These are phyloP conservation scores for Aurelia aurita complex sp. Pacific DNA, from an alignment of 30 jellyfish, hydroid and myxozoan species.

Conservation along the genomic window DNA sequence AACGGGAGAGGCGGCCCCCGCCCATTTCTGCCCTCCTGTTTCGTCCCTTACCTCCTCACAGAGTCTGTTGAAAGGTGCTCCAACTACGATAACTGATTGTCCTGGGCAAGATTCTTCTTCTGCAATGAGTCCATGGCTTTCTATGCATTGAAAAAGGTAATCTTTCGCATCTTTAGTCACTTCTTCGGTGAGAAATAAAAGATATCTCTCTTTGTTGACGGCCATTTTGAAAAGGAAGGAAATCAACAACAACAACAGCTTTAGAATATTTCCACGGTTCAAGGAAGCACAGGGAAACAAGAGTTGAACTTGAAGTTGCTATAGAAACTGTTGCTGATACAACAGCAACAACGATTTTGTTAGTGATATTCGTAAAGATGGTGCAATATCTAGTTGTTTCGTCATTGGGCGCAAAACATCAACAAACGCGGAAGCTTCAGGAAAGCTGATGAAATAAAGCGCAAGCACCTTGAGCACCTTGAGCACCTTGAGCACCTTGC, in stretches of 20 bases:
- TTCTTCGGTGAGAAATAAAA: conserved; percentile 11
- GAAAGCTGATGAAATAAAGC: conserved; percentile 1
- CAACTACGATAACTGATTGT: conserved; percentile 39
- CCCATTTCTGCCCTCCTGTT: too few species aligned
- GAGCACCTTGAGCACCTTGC: too few species aligned
- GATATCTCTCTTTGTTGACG: conserved; percentile 27
- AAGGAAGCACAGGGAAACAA: too few species aligned
- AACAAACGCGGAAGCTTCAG: background rate
- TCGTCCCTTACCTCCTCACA: conserved; percentile 51
- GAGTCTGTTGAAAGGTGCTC: conserved; percentile 48
- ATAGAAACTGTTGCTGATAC: too few species aligned
- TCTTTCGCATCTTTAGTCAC: conserved; percentile 26
- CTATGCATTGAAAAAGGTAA: conserved; percentile 40
- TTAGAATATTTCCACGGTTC: background rate
- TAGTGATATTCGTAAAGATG: too few species aligned
- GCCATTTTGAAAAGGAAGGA: background rate
- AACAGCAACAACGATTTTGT: too few species aligned
- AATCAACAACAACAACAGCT: background rate
- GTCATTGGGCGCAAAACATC: background rate
- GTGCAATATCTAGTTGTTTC: background rate
- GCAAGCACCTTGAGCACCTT: too few species aligned
- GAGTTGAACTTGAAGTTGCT: too few species aligned
- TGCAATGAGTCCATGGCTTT: conserved; percentile 34
- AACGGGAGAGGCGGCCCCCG: too few species aligned
- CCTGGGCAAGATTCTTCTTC: conserved; percentile 54